A percentile compares a stretch with the other conserved stretches of the same genome.
These are phyloP conservation scores for Montipora foliosa DNA, from an alignment of 64 coral and sea anemone genomes.

Conservation along the genomic window DNA sequence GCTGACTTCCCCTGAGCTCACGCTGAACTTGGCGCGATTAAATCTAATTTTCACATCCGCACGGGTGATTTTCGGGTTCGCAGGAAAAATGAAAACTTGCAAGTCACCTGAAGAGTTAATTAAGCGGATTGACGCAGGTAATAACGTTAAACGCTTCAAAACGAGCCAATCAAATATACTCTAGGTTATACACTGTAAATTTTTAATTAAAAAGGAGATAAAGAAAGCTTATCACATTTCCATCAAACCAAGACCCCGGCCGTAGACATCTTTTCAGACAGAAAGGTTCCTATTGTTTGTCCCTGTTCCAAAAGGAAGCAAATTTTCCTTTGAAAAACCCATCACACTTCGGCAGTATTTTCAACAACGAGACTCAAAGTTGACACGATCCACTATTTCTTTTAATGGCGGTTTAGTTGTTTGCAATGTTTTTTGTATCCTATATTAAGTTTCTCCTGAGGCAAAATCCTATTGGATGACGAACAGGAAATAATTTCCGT, in stretches of 20 bases:
- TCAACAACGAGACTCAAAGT: too few species aligned
- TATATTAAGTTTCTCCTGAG: background rate
- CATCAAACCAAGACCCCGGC: background rate
- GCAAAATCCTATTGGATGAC: constrained; percentile 15
- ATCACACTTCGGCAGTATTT: too few species aligned
- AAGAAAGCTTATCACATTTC: too few species aligned
- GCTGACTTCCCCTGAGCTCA: background rate
- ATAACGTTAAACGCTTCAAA: background rate
- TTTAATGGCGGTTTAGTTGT: background rate
- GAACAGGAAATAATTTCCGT: constrained; percentile 33
- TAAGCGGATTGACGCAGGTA: too few species aligned
- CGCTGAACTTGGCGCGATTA: too few species aligned
- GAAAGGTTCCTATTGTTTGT: background rate
- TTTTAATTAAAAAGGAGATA: background rate
- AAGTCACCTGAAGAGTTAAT: background rate
- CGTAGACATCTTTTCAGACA: too few species aligned
- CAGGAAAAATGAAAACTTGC: too few species aligned
- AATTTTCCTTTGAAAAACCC: too few species aligned
- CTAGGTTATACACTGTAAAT: background rate
- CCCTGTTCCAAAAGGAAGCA: background rate
- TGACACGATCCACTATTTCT: background rate
- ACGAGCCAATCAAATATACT: background rate
- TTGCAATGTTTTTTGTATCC: background rate
- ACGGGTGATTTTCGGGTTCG: too few species aligned
- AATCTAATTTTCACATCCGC: too few species aligned